A percentile compares a stretch with the other conserved stretches of the same genome.
These are phyloP conservation scores for Drosophila trapezifrons DNA, from an alignment of 1,140 invertebrate species.

Conservation along the genomic window DNA sequence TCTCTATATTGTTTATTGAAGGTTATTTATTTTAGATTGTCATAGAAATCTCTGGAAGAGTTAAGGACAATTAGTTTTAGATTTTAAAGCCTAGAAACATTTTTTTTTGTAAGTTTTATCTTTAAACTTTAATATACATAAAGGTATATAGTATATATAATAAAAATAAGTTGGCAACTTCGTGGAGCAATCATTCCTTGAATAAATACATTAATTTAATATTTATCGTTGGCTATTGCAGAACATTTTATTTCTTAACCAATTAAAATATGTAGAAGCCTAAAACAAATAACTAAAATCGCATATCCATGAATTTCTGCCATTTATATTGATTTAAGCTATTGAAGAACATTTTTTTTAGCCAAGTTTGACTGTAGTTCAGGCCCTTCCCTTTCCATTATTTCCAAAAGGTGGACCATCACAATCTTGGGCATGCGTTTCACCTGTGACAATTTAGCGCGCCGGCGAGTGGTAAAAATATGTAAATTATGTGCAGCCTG, in stretches of 20 bases:
- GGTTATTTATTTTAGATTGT: too few relatives aligned
- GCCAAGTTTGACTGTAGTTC: conserved; percentile 25
- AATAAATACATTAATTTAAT: neutral
- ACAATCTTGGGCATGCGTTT: conserved; percentile 57
- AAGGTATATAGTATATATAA: too few relatives aligned
- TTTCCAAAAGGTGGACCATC: conserved; percentile 3
- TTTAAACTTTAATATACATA: too few relatives aligned
- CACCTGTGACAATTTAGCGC: conserved; percentile 78
- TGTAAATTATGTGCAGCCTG: conserved; percentile 61
- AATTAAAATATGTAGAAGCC: neutral
- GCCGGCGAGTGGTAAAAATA: conserved; percentile 65
- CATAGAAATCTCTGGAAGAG: too few relatives aligned
- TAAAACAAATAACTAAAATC: too few relatives aligned
- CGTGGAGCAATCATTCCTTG: fast-evolving
- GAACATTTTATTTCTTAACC: neutral
- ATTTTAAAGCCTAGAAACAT: too few relatives aligned
- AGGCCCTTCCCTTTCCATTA: too few relatives aligned
- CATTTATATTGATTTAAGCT: neutral
- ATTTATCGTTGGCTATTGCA: neutral
- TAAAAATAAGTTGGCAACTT: too few relatives aligned
- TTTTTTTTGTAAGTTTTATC: too few relatives aligned
- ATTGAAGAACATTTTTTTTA: neutral
- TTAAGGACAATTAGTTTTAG: too few relatives aligned
- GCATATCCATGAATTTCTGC: neutral
- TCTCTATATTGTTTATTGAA: too few relatives aligned